These are phyloP conservation scores for Brassicogethes aeneus DNA, from an alignment of 2,888 invertebrate genomes.

Conservation along the genomic window DNA sequence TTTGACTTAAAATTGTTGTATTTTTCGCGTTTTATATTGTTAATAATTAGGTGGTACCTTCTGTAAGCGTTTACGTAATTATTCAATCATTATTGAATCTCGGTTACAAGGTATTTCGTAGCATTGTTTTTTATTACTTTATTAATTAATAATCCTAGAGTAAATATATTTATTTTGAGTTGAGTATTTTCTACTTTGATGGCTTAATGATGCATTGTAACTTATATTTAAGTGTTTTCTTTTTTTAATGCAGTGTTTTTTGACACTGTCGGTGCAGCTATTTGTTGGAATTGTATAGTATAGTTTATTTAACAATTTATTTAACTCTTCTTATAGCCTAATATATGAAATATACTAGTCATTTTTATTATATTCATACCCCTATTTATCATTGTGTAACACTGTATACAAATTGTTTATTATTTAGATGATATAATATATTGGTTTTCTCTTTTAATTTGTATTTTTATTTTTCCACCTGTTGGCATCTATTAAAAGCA, in stretches of 20 bases:
- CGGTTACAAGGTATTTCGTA: conserved; percentile 21
- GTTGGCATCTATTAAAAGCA: too few relatives aligned
- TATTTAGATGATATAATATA: conserved; percentile 32
- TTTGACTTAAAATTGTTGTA: too few relatives aligned
- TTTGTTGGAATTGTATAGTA: conserved; percentile 35
- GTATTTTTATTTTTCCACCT: not conserved
- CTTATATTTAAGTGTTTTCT: conserved; percentile 10
- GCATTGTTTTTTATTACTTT: conserved; percentile 14
- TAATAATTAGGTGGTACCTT: too few relatives aligned
- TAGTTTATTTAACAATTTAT: conserved; percentile 37
- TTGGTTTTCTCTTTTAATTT: conserved; percentile 28
- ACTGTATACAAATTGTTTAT: conserved; percentile 39
- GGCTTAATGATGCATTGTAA: not conserved
- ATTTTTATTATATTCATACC: conserved; percentile 36
- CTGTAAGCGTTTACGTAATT: too few relatives aligned
- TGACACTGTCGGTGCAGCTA: conserved; percentile 29
- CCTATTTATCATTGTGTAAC: conserved; percentile 34
- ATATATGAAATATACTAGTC: conserved; percentile 36
- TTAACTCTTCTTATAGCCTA: conserved; percentile 18
- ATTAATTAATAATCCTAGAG: too few relatives aligned
- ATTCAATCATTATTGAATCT: too few relatives aligned
- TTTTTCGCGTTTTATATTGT: too few relatives aligned
- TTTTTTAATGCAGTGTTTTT: conserved; percentile 16
- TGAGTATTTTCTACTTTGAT: not conserved
- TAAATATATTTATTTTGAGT: too few relatives aligned